Evolutionary conservation across 53 echinoderm and acorn worm species (phyloP).

Genomic region (Temnopleurus reevesii): DNA sequence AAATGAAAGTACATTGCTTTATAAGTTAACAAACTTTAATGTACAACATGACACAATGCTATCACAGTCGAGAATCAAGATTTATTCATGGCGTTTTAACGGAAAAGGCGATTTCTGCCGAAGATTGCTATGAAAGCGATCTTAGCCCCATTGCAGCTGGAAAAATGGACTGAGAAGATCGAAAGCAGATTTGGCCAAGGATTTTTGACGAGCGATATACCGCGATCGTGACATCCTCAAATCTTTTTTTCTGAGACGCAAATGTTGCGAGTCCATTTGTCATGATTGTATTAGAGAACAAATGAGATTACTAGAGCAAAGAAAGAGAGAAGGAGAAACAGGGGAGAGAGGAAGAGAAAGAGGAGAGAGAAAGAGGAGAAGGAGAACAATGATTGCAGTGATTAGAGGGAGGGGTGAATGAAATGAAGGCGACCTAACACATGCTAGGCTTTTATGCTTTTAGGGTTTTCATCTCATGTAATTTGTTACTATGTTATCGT

Average conservation of each 20-base stretch:
- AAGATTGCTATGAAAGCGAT: not conserved
- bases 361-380: not conserved
- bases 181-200: conserved; percentile 15
- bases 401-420: not conserved
- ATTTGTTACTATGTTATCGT: too few species aligned
- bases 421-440: too few species aligned
- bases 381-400: not conserved
- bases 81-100: not conserved
- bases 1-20: too few species aligned
- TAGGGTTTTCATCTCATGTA: too few species aligned
- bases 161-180: conserved; percentile 33
- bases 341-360: not conserved
- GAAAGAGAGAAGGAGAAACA: not conserved
- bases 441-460: too few species aligned
- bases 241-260: not conserved
- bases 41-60: not conserved
- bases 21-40: too few species aligned
- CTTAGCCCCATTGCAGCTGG: not conserved
- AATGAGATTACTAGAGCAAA: not conserved
- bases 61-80: not conserved
- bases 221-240: not conserved
- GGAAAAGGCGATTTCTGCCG: not conserved
- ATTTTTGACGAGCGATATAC: conserved; percentile 31
- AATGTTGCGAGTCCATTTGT: conserved; percentile 34
- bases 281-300: conserved; percentile 20